Percentiles rank a stretch among this genome's conserved stretches.
Conservation (phyloP, 2,888 invertebrate genomes). For the Drosophila acutilabella region DNA sequence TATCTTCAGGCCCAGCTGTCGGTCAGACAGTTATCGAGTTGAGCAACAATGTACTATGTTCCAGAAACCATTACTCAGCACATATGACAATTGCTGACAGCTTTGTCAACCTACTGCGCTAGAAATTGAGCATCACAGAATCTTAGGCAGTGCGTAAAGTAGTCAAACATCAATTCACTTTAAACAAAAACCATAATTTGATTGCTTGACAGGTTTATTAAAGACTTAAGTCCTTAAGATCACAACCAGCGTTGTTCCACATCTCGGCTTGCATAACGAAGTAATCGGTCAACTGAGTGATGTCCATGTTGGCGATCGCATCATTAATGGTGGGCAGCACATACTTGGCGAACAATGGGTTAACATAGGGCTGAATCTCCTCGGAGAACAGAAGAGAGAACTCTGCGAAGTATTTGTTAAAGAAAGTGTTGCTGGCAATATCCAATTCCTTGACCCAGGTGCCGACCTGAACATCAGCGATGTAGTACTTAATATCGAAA, state of each 20-base stretch:
- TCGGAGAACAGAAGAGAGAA: slow-evolving; percentile 50
- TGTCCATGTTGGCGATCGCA: slow-evolving; percentile 35
- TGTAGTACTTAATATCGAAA: slow-evolving; percentile 54
- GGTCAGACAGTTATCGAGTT: slow-evolving; percentile 48
- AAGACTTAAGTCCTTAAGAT: slow-evolving; percentile 6
- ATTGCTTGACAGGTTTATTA: slow-evolving; percentile 10
- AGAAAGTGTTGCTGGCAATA: slow-evolving; percentile 67
- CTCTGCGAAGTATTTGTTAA: slow-evolving; percentile 56
- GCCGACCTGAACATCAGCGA: slow-evolving; percentile 54
- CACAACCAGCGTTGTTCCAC: slow-evolving; percentile 23
- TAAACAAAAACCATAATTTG: not conserved
- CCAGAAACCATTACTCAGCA: slow-evolving; percentile 37
- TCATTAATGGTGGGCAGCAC: slow-evolving; percentile 52
- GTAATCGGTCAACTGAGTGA: slow-evolving; percentile 29
- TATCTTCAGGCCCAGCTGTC: slow-evolving; percentile 60
- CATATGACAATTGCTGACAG: slow-evolving; percentile 60
- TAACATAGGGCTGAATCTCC: slow-evolving; percentile 56
- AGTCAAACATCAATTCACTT: not conserved
- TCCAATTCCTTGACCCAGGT: slow-evolving; percentile 70
- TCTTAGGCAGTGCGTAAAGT: too few relatives aligned
- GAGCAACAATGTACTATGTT: slow-evolving; percentile 20
- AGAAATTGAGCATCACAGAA: too few relatives aligned
- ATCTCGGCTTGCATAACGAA: slow-evolving; percentile 29
- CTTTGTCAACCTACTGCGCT: slow-evolving; percentile 24
- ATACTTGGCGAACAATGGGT: slow-evolving; percentile 15